phyloP scores from a whole-genome alignment of 2,888 invertebrate genomes.

The Platycheirus albimanus region DNA sequence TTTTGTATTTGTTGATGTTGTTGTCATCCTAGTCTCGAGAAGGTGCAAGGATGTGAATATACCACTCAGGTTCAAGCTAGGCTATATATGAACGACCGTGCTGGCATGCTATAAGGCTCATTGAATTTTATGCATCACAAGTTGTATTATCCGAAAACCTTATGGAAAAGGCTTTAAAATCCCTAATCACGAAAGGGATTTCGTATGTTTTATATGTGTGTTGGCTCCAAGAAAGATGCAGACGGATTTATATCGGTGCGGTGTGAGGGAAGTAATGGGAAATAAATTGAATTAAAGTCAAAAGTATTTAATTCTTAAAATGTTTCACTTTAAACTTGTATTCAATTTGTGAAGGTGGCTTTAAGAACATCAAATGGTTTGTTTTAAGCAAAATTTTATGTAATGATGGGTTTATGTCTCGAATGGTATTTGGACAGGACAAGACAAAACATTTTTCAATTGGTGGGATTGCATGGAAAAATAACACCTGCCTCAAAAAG shows the following conservation, averaged over 20 bases:
- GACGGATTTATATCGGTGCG: slow-evolving; percentile 37
- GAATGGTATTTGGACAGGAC: too few species aligned
- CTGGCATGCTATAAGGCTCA: slow-evolving; percentile 71
- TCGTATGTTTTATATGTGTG: slow-evolving; percentile 35
- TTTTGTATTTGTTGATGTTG: slow-evolving; percentile 40
- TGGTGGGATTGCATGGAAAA: too few species aligned
- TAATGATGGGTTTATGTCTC: too few species aligned
- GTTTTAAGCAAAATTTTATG: too few species aligned
- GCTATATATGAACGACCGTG: slow-evolving; percentile 44
- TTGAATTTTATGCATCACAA: slow-evolving; percentile 75
- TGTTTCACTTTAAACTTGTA: too few species aligned
- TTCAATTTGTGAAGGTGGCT: too few species aligned
- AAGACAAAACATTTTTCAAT: too few species aligned
- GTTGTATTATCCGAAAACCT: slow-evolving; percentile 56
- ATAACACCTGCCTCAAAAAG: too few species aligned
- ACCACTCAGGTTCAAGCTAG: slow-evolving; percentile 8
- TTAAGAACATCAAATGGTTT: too few species aligned
- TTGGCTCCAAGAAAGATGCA: slow-evolving; percentile 11
- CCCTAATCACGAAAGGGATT: slow-evolving; percentile 72
- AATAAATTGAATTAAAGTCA: too few species aligned
- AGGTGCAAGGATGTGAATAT: slow-evolving; percentile 61
- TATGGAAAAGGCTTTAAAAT: slow-evolving; percentile 63
- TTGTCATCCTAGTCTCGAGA: slow-evolving; percentile 55
- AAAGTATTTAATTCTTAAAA: too few species aligned
- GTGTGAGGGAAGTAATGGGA: too few species aligned